These are phyloP conservation scores for Poecilia gillii DNA, from an alignment of 2,797 vertebrate species.

Conservation along the genomic window DNA sequence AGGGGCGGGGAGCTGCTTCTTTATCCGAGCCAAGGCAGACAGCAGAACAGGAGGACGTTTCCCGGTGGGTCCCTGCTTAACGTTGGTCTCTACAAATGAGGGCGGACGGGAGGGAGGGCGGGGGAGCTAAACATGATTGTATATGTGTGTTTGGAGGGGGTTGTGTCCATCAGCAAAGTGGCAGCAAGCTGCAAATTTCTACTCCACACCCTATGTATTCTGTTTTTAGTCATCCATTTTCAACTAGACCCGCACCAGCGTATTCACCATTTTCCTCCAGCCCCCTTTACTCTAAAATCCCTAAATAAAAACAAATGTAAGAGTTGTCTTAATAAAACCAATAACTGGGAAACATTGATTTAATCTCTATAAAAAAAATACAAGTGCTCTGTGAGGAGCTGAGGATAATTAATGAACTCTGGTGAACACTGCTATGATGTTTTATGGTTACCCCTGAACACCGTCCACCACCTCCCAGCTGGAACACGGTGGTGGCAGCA, in stretches of 20 bases:
- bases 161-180: constrained; percentile 52
- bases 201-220: constrained; percentile 22
- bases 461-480: too few relatives aligned
- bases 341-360: neutral
- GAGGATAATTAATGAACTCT: neutral
- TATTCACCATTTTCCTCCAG: neutral
- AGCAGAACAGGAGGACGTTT: constrained; percentile 61
- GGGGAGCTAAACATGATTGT: neutral
- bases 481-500: too few relatives aligned
- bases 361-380: neutral
- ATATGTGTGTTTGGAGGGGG: neutral
- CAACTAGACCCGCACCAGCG: constrained; percentile 22
- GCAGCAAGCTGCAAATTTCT: constrained; percentile 52
- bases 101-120: neutral
- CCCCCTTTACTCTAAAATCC: neutral
- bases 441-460: too few relatives aligned
- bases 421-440: neutral
- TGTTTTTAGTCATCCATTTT: constrained; percentile 43
- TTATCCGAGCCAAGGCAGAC: constrained; percentile 66
- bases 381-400: neutral
- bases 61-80: constrained; percentile 67
- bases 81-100: constrained; percentile 58
- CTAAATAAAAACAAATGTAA: neutral
- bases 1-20: constrained; percentile 63
- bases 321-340: neutral